These are phyloP conservation scores for Oligia latruncula DNA, from an alignment of 2,888 invertebrate genomes.

Conservation along the genomic window DNA sequence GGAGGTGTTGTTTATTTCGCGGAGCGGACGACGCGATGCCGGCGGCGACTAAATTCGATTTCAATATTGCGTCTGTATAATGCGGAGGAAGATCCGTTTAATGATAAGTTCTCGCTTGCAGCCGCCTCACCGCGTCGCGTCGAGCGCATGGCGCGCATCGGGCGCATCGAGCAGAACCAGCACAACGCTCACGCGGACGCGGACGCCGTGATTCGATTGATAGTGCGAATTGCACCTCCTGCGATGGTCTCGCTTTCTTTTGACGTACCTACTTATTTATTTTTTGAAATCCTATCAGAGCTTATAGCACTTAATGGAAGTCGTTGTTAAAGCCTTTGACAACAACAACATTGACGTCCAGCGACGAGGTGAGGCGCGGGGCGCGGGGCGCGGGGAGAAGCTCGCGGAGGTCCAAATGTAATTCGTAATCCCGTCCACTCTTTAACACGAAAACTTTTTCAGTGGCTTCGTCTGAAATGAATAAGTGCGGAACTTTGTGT, in stretches of 20 bases:
- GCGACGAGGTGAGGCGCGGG: no score
- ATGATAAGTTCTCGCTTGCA: constrained; percentile 41
- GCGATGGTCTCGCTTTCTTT: background rate
- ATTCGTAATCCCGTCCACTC: constrained; percentile 62
- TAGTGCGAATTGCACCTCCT: background rate
- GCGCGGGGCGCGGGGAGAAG: no score
- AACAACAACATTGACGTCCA: no score
- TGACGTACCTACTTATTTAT: no score
- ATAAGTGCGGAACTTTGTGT: constrained; percentile 68
- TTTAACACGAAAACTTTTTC: constrained; percentile 65
- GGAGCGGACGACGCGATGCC: constrained; percentile 1
- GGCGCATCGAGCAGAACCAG: background rate
- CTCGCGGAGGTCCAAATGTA: constrained; percentile 3
- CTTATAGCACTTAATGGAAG: no score
- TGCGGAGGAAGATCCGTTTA: constrained; percentile 53
- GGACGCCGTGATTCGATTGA: background rate
- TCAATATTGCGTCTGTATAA: constrained; percentile 61
- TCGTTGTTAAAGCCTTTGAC: background rate
- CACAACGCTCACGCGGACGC: background rate
- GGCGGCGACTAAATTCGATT: constrained; percentile 63
- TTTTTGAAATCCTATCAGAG: no score
- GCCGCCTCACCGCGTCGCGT: background rate
- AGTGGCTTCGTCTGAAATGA: constrained; percentile 66
- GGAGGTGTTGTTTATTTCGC: constrained; percentile 25
- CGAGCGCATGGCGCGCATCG: background rate